Conservation (phyloP, 2,797 vertebrate species). For the Syngnathus rostellatus region DNA sequence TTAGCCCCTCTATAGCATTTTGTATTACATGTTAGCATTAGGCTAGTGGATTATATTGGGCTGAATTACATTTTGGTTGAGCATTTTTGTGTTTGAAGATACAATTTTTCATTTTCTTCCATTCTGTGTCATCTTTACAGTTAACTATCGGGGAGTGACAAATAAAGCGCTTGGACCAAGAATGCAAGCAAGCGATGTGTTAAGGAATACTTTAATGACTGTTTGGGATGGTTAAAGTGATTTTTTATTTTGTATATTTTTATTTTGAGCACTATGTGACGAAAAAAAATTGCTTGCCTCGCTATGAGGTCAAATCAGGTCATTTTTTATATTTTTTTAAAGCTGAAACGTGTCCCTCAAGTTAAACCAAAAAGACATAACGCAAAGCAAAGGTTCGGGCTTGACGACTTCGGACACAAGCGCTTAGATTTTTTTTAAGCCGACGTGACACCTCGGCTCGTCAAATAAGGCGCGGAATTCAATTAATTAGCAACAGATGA, state of each 20-base stretch:
- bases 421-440: neutral
- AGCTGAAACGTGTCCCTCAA: neutral
- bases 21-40: neutral
- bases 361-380: neutral
- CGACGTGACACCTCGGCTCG: conserved; percentile 14
- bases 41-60: neutral
- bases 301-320: neutral
- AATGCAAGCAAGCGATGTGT: no score
- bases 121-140: neutral
- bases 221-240: no score
- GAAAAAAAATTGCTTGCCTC: neutral
- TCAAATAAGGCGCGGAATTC: conserved; percentile 3
- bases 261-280: neutral
- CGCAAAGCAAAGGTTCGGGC: neutral
- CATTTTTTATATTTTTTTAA: neutral
- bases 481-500: conserved; percentile 11
- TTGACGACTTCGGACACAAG: neutral
- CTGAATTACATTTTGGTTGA: neutral
- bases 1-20: no score
- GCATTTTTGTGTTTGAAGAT: neutral
- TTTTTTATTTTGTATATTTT: neutral
- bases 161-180: neutral
- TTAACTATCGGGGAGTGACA: neutral
- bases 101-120: neutral
- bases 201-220: no score